Evolutionary conservation across 35 echinoderm and acorn worm species (phyloP), one percentile per base, ranked within the genome.

Genomic region (Diadema setosum): DNA sequence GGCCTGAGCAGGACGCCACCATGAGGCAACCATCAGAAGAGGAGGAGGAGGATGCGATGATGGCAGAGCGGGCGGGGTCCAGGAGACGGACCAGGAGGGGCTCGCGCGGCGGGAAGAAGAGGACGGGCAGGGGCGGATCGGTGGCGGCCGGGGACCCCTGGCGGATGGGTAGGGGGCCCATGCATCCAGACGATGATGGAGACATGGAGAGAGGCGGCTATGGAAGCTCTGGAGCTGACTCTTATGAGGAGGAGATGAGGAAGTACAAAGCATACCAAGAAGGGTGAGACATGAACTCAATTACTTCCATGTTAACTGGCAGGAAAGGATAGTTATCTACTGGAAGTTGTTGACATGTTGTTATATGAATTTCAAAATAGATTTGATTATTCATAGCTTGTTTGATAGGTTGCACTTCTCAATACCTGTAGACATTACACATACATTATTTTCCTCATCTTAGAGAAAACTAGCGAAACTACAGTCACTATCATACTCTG

Each of bases 251-350:
- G 35, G 73, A 39, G 35, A 78, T 78, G 73, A 44, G 73, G 73
- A 78, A 44, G n/a, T 44, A 78, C 73, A 78, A 78, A 78, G 73
- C 73, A 3, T 41, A 78, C 25, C 73, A 78, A 44, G 73, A 42
- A 78, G 73, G 73, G 73, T 78, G 7, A 78, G 73, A 11, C 48
- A 52, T 52, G 9, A 52, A 52, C n/a, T n/a, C n/a, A n/a, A n/a
- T n/a, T n/a, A n/a, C n/a, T n/a, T n/a, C n/a, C n/a, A n/a, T n/a
- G n/a, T n/a, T n/a, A n/a, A n/a, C n/a, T n/a, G n/a, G n/a, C n/a
- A n/a, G n/a, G n/a, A n/a, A n/a, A n/a, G n/a, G n/a, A n/a, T n/a
- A n/a, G n/a, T n/a, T n/a, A n/a, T n/a, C n/a, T n/a, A n/a, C n/a
- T n/a, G n/a, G n/a, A n/a, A n/a, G n/a, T n/a, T n/a, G n/a, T n/a